A percentile compares a stretch with the other conserved stretches of the same genome.
phyloP scores from a whole-genome alignment of 2,888 invertebrate genomes.

The Ashinkailepas kermadecensis region DNA sequence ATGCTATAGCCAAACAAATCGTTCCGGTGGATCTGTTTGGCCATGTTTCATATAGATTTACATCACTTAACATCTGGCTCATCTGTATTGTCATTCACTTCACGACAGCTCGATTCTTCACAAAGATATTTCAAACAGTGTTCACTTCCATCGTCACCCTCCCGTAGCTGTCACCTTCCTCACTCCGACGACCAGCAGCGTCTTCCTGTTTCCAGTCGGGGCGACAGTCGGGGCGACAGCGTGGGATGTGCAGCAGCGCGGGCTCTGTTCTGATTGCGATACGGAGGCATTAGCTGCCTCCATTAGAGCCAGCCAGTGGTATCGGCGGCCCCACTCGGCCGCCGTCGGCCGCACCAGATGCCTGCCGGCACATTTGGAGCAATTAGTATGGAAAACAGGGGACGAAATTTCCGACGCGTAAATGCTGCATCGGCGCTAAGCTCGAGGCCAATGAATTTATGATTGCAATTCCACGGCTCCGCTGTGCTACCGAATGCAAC shows the following conservation, averaged over 20 bases:
- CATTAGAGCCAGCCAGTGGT: background rate
- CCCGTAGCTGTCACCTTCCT: background rate
- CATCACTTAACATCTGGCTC: background rate
- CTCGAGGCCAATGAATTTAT: constrained; percentile 3
- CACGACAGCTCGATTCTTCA: background rate
- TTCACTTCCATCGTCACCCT: background rate
- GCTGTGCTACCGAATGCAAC: background rate
- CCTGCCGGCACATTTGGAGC: background rate
- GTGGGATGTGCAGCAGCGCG: no score
- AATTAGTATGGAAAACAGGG: constrained; percentile 18
- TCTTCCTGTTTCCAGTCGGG: no score
- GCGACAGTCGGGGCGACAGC: no score
- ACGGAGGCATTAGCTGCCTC: background rate
- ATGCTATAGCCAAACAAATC: no score
- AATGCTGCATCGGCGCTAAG: background rate
- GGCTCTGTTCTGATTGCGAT: no score
- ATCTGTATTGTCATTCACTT: background rate
- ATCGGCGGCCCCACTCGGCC: background rate
- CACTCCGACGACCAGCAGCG: no score
- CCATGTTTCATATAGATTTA: background rate
- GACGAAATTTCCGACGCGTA: background rate
- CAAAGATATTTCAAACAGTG: no score
- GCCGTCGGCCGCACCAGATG: background rate
- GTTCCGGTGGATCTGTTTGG: background rate
- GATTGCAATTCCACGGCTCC: constrained; percentile 1